Evolutionary conservation across 1,140 invertebrate species (phyloP), one percentile per base, ranked within the genome.

Genomic region (Anoplolepis gracilipes): DNA sequence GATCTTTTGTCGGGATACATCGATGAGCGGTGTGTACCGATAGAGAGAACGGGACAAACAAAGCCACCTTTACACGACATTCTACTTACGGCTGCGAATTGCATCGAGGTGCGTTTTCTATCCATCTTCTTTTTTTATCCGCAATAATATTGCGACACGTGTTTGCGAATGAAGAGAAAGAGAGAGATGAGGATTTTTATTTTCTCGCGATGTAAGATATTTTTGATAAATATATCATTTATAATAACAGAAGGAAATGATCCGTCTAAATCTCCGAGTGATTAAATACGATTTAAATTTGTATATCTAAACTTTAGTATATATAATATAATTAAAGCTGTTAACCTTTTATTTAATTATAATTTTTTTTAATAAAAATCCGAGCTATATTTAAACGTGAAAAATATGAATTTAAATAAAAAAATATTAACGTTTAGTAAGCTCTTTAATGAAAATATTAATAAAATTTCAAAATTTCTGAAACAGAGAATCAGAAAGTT

Each of bases 1-100:
- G 53, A 46, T 73, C 53, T 55, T 82, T 72, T 25, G 53, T 72
- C 53, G 67, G 67, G 67, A 59, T 72, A 55, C 30, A 33, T n/a
- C 59, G 76, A 76, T 59, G 16, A 1, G 6, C 75, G 76, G 39
- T 25, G 19, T 25, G 39, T 42, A 42, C 39, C 39, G 39, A n/a
- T 10, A 25, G 49, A 30, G 33, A 42, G 57, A 25, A 16, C 36
- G 55, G 64, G 36, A 57, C 42, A 59, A 81, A 72, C 65, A 13
- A 49, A 19, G 36, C 42, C 36, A 42, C 13, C 65, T 72, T 7
- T 57, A 11, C 30, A 19, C 8, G 2, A 16, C 6, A 36, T 42
- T 39, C 19, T 36, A 3, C 28, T 5, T 33, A 10, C 16, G 22
- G 10, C 22, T 42, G 19, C 13, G 22, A 22, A 42, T 64, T 19